Percentiles rank a stretch among this genome's conserved stretches.
phyloP scores from a whole-genome alignment of 2,797 vertebrate species.

The Pogonophryne albipinna region DNA sequence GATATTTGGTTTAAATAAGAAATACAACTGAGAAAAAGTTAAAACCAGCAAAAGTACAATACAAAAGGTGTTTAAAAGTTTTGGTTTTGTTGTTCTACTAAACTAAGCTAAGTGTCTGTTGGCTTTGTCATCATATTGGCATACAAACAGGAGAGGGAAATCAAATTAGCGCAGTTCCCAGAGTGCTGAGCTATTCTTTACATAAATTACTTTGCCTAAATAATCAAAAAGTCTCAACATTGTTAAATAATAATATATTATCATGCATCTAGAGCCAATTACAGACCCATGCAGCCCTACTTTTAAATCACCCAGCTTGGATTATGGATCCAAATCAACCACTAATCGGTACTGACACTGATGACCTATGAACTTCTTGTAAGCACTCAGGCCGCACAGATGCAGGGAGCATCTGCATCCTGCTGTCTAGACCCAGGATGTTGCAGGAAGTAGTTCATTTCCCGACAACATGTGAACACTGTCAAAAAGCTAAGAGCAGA shows the following conservation, averaged over 20 bases:
- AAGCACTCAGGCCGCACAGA: slow-evolving; percentile 25
- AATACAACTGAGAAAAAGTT: background rate
- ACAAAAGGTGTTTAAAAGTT: background rate
- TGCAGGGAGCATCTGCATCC: slow-evolving; percentile 20
- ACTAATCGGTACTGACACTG: background rate
- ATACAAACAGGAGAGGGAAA: background rate
- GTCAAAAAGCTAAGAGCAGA: slow-evolving; percentile 28
- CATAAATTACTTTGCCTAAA: background rate
- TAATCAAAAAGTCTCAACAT: background rate
- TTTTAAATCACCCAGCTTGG: background rate
- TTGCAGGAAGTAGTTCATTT: slow-evolving; percentile 23
- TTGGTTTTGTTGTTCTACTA: background rate
- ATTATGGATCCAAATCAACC: background rate
- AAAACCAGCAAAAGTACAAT: background rate
- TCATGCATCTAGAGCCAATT: background rate
- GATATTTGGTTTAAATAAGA: background rate
- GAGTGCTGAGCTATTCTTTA: background rate
- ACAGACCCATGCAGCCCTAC: background rate
- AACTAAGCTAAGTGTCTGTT: background rate
- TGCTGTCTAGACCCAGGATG: slow-evolving; percentile 20
- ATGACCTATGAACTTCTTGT: slow-evolving; percentile 24
- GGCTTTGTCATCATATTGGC: background rate
- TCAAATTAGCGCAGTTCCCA: no score
- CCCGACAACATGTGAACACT: slow-evolving; percentile 40
- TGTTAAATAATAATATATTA: background rate